Conservation (phyloP, 2,113 vertebrate genomes). For the Varanus komodoensis region DNA sequence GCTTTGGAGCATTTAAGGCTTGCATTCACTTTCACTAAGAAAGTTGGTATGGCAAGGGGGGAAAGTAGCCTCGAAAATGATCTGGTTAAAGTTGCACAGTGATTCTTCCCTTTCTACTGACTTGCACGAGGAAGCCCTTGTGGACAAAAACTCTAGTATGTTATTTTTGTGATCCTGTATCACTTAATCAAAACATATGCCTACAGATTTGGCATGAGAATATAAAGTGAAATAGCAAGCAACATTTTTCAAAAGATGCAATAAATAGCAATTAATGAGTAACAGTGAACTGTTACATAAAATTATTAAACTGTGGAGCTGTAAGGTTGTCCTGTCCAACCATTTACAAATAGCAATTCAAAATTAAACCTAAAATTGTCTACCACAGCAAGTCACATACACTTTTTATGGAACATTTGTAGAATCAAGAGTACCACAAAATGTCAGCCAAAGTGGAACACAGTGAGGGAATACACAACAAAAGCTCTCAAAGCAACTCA, state of each 20-base stretch:
- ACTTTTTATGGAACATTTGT: not conserved
- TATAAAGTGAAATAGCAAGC: not conserved
- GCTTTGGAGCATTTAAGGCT: not conserved
- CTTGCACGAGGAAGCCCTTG: not conserved
- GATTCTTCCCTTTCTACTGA: not conserved
- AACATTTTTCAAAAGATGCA: not conserved
- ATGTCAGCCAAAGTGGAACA: not conserved
- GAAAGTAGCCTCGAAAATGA: not conserved
- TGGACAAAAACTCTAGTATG: not conserved
- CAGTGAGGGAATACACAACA: not conserved
- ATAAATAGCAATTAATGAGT: slow-evolving; percentile 13
- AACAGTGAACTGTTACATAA: not conserved
- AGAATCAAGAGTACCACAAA: not conserved
- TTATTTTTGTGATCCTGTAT: not conserved
- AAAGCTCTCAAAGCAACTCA: not conserved
- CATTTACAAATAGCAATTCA: not conserved
- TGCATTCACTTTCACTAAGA: not conserved
- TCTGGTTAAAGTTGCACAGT: not conserved
- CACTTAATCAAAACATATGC: not conserved
- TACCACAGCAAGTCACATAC: not conserved
- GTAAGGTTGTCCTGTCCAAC: not conserved
- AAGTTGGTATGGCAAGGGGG: not conserved
- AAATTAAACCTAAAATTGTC: not conserved
- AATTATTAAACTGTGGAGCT: not conserved
- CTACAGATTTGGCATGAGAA: slow-evolving; percentile 8